Evolutionary conservation across 2,888 invertebrate species (phyloP), one percentile per base, ranked within the genome.

Genomic region (Odontothrips loti): DNA sequence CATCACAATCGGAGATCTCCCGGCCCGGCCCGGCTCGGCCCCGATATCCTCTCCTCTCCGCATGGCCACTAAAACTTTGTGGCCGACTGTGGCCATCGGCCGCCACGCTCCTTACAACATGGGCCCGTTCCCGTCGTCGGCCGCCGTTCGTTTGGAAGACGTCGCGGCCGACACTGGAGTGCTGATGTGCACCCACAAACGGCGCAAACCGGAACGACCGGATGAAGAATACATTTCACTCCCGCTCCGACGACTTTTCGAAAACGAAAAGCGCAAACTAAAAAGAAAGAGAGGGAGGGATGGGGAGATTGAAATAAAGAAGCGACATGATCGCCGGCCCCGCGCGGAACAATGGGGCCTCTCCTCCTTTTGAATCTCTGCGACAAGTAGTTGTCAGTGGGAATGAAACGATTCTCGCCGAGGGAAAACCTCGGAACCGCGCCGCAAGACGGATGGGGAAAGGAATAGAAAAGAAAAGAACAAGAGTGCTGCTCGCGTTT

Each of bases 21-120:
- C 58, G 6, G 6, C 58, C 58, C 17, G 15, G 6, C n/a, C 58
- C 58, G 15, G 15, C 17, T 15, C 58, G 15, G 15, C 58, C 6
- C 58, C 58, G 20, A 58, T 58, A 58, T n/a, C 6, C 58, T n/a
- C 23, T 12, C 23, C n/a, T 75, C 34, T 43, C 11, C 23, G 68
- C 68, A 75, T 27, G 68, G 68, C 68, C 27, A 75, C n/a, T 75
- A 75, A 75, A 75, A 75, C 68, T 75, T 75, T 75, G 68, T 75
- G n/a, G 68, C 68, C 23, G 58, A 15, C 20, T 58, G 58, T 58
- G 58, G 34, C 3, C 34, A 43, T 43, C 34, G 34, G 34, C 34
- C 34, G 34, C 34, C 34, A 6, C 34, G n/a, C n/a, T n/a, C n/a
- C n/a, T n/a, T 43, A 43, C 34, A 6, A 43, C 34, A 6, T 6